Conservation (phyloP, 2,113 vertebrate species). For the Carassius carassius region DNA sequence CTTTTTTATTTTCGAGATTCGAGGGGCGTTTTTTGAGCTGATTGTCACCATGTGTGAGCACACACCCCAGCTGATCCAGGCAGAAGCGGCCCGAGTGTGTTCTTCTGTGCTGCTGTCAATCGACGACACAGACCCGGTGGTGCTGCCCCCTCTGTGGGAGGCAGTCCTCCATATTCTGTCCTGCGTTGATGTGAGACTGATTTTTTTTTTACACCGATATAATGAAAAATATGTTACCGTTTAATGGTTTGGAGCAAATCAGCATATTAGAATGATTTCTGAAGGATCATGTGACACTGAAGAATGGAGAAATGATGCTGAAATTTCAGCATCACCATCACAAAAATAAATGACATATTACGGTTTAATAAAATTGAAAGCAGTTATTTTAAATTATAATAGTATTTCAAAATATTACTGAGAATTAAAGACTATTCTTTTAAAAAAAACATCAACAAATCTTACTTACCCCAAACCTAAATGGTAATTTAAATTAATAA, state of each 20-base stretch:
- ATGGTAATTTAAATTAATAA: background rate
- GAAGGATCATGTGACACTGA: too few species aligned
- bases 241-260: background rate
- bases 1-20: slow-evolving; percentile 74
- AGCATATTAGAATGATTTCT: too few species aligned
- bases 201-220: background rate
- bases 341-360: too few species aligned
- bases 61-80: slow-evolving; percentile 79
- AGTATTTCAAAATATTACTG: background rate
- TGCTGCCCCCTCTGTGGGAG: slow-evolving; percentile 93
- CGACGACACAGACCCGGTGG: slow-evolving; percentile 90
- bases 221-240: too few species aligned
- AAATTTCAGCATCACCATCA: too few species aligned
- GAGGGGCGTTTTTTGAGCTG: slow-evolving; percentile 91
- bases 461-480: background rate
- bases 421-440: too few species aligned
- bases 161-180: slow-evolving; percentile 84
- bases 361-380: too few species aligned
- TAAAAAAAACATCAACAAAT: background rate
- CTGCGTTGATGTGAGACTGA: slow-evolving; percentile 80
- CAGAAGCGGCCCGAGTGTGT: slow-evolving; percentile 83
- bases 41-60: slow-evolving; percentile 84
- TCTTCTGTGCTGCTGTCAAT: slow-evolving; percentile 87
- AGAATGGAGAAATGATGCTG: too few species aligned
- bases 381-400: too few species aligned